phyloP scores from a whole-genome alignment of 2,113 vertebrate genomes.

The Calcarius ornatus region DNA sequence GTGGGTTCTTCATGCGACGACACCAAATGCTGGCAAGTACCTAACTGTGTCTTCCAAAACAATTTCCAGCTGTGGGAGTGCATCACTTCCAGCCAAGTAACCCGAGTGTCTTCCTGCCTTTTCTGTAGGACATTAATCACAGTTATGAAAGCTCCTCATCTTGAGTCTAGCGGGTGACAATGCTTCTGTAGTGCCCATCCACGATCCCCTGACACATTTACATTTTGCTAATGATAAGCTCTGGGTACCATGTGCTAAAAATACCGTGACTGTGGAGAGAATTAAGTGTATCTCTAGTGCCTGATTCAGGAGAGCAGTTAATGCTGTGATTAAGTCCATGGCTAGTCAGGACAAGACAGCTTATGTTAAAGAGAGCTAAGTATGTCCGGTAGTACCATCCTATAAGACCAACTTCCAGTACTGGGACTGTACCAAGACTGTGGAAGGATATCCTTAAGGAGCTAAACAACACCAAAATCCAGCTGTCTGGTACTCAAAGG shows the following conservation, averaged over 20 bases:
- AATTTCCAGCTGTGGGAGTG: not conserved
- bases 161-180: not conserved
- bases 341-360: constrained; percentile 40
- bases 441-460: not conserved
- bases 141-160: not conserved
- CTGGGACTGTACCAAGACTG: not conserved
- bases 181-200: not conserved
- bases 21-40: not conserved
- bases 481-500: not conserved
- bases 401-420: not conserved
- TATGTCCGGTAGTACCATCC: not conserved
- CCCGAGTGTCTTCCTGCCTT: not conserved
- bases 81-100: not conserved
- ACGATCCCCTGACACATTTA: not conserved
- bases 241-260: constrained; percentile 14
- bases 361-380: constrained; percentile 50
- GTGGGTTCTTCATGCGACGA: not conserved
- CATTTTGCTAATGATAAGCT: not conserved
- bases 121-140: not conserved
- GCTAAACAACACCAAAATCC: not conserved
- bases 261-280: not conserved
- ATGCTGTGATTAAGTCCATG: constrained; percentile 51
- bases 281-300: constrained; percentile 40
- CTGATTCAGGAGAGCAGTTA: constrained; percentile 33
- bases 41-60: not conserved